Percentiles rank a stretch among this genome's conserved stretches.
Conservation (phyloP, 2,797 vertebrate species). For the Schizothorax lantsangensis region DNA sequence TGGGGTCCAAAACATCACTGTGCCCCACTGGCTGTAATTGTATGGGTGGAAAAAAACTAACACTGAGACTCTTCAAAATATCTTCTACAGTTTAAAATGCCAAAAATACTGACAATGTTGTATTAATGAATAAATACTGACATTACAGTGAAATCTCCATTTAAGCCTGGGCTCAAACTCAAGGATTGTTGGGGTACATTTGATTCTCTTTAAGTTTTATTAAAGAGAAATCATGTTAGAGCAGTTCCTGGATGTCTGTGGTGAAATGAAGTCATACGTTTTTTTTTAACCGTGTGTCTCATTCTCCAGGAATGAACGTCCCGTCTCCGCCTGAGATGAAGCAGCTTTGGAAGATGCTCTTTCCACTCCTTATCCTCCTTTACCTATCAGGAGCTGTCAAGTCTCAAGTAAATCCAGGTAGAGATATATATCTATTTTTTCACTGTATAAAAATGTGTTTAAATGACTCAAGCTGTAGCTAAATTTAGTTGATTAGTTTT, state of each 20-base stretch:
- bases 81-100: not conserved
- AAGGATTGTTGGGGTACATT: not conserved
- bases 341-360: slow-evolving; percentile 71
- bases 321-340: slow-evolving; percentile 75
- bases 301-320: slow-evolving; percentile 59
- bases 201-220: slow-evolving; percentile 1
- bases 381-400: slow-evolving; percentile 71
- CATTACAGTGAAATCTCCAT: not conserved
- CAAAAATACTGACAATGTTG: not conserved
- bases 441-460: not conserved
- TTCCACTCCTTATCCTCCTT: slow-evolving; percentile 74
- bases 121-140: not conserved
- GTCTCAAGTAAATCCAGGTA: slow-evolving; percentile 83
- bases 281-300: slow-evolving; percentile 15
- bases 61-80: not conserved
- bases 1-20: not conserved
- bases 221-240: not conserved
- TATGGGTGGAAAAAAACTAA: not conserved
- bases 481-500: not conserved
- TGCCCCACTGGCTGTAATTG: not conserved
- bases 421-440: not conserved
- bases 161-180: not conserved
- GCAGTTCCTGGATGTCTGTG: slow-evolving; percentile 31
- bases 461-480: not conserved
- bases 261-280: slow-evolving; percentile 15